Base-by-base conservation (phyloP, 92 coral and sea anemone genomes). In the Scolanthus callimorphus region DNA sequence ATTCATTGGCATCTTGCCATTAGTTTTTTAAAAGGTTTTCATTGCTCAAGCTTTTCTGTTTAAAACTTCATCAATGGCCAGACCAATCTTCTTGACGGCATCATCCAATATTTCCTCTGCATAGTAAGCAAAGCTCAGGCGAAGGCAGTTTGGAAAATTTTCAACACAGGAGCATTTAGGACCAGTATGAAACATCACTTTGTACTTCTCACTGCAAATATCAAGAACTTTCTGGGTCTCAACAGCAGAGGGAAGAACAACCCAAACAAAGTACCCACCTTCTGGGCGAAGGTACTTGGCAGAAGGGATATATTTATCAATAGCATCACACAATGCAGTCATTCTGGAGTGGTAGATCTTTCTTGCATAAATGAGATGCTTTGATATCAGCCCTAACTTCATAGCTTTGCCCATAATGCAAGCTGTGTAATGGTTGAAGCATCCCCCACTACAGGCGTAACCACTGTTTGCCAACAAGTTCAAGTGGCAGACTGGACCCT, bases 181-280 rank as follows among this genome's bases (percentile, higher is more conserved):
- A 12, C 97, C 97, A 62, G 78, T 70, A 38, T 54, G 63, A 11
- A 84, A 81, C 6, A 37, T 55, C 9, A 91, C 84, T 29, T 73
- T 73, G 70, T 91, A 78, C 56, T 91, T 83, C 25, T 57, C 73
- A 29, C 65, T 44, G 69, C 89, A 75, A 39, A 76, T 23, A 21
- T 63, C 67, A 3, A 70, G 46, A 17, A 82, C 28, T 27, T 81
- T 70, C 50, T 77, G 67, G 27, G 86, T 67, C 49, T 91, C 79
- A 8, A 70, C 51, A 9, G 59, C 51, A 25, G 70, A 19, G 19
- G 95, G 97, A 19, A 91, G 57, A 31, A 72, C 74, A 1, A 91
- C 67, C 97, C 97, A 91, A 2, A 91, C 85, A 59, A 91, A 91
- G 60, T 70, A 91, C 2, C 97, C 97, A 22, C 97, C 97, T 29